These are phyloP conservation scores for Chorisops tibialis DNA, from an alignment of 2,888 invertebrate genomes.

Conservation along the genomic window DNA sequence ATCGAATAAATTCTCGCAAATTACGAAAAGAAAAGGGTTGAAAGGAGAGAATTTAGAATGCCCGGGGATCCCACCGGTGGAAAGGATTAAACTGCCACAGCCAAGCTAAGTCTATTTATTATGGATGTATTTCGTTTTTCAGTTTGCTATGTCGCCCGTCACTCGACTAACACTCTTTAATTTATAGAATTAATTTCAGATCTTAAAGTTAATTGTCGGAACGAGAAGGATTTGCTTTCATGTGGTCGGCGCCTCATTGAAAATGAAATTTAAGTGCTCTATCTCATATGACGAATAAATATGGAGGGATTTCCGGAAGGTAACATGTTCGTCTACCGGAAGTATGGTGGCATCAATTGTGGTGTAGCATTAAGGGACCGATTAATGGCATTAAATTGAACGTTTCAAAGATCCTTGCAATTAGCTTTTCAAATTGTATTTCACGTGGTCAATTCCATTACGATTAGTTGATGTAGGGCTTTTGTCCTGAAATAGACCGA, in stretches of 20 bases:
- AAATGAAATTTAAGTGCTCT: slow-evolving; percentile 6
- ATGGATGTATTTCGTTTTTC: no score
- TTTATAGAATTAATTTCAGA: slow-evolving; percentile 26
- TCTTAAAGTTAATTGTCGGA: slow-evolving; percentile 24
- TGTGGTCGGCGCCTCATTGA: slow-evolving; percentile 5
- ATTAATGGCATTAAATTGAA: no score
- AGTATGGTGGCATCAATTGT: no score
- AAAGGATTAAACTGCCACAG: slow-evolving; percentile 20
- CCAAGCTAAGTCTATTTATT: neutral
- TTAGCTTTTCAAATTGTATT: no score
- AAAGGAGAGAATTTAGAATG: slow-evolving; percentile 24
- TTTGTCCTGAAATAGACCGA: no score
- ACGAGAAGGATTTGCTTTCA: neutral
- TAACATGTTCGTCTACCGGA: no score
- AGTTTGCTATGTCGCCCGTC: neutral
- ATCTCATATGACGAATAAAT: no score
- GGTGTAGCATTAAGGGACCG: no score
- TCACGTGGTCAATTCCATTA: no score
- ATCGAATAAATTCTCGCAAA: slow-evolving; percentile 32
- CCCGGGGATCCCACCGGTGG: neutral
- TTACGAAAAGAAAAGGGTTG: slow-evolving; percentile 29
- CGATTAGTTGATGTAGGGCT: no score
- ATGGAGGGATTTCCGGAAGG: no score
- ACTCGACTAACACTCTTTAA: slow-evolving; percentile 6
- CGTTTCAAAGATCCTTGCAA: no score